Conservation (phyloP, 2,113 vertebrate genomes). For the Capricornis sumatraensis region DNA sequence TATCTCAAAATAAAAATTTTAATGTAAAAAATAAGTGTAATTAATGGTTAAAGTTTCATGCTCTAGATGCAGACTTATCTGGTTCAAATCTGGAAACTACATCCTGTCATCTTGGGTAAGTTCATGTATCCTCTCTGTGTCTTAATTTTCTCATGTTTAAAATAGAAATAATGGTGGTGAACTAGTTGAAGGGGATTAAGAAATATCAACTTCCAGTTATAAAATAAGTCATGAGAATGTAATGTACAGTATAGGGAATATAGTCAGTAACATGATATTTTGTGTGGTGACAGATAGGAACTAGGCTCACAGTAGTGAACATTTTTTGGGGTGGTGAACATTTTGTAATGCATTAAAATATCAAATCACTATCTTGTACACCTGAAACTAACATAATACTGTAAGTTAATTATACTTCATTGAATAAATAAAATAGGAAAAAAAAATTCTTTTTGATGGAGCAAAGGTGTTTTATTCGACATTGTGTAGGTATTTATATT, state of each 20-base stretch:
- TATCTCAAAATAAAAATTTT: neutral
- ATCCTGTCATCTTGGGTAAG: neutral
- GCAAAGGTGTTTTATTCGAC: too few species aligned
- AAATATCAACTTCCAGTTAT: neutral
- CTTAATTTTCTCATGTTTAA: neutral
- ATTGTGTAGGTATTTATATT: too few species aligned
- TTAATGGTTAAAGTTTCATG: neutral
- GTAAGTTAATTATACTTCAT: neutral
- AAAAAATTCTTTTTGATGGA: too few species aligned
- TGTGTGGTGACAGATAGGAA: neutral
- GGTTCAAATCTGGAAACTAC: neutral
- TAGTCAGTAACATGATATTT: neutral
- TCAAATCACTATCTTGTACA: neutral
- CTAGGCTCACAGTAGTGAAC: neutral
- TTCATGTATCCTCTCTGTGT: neutral
- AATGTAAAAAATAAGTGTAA: neutral
- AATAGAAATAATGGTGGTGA: neutral
- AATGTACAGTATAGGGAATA: neutral
- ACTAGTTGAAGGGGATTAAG: neutral
- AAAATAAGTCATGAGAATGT: neutral
- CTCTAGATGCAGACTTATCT: neutral
- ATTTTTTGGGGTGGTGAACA: neutral
- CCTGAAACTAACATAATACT: neutral
- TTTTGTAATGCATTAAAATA: neutral
- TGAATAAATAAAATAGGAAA: neutral